Base-by-base conservation (phyloP, 53 echinoderm and acorn worm species). In the Stichopus horrens region DNA sequence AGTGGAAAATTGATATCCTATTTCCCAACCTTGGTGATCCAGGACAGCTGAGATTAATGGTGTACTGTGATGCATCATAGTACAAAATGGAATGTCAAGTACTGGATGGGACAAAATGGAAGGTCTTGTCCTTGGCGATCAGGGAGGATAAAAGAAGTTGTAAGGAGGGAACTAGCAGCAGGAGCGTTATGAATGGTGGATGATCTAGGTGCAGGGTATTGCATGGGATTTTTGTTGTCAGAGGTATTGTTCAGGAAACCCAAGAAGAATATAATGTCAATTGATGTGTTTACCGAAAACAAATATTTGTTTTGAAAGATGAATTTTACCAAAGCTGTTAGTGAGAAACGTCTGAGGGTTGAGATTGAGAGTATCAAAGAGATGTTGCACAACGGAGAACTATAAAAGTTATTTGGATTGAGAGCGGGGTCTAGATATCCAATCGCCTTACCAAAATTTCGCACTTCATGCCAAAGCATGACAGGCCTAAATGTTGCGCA, bases 51-150 rank as follows among this genome's bases (percentile, higher is more conserved):
- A 81, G 20, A 16, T 56, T 81, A 56, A 2, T n/a, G 5, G 81
- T 81, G 16, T 81, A 81, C 81, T 81, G 81, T 81, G 58, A 81
- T 81, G 81, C 81, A 56, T 81, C 81, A 55, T 81, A 81, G 7
- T 37, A 37, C 37, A 37, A 37, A 2, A 56, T 56, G 5, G 55
- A 55, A 3, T 54, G 53, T 9, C 81, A 14, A 57, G 79, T 56
- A 14, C 8, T 5, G 53, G 18, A 21, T 20, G 21, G 81, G 81
- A 57, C 53, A 81, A 57, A 2, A 37, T 37, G 74, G 22, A 22
- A 7, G 7, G 78, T 52, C 78, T 78, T 78, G 78, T 52, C 78
- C 53, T 78, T 78, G 53, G 77, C 77, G 77, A 52, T 23, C 78
- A 51, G 78, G 78, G 52, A 78, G 0, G 52, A 78, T 78, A 23